phyloP scores from a whole-genome alignment of 1,140 invertebrate genomes.

The Dryas iulia region DNA sequence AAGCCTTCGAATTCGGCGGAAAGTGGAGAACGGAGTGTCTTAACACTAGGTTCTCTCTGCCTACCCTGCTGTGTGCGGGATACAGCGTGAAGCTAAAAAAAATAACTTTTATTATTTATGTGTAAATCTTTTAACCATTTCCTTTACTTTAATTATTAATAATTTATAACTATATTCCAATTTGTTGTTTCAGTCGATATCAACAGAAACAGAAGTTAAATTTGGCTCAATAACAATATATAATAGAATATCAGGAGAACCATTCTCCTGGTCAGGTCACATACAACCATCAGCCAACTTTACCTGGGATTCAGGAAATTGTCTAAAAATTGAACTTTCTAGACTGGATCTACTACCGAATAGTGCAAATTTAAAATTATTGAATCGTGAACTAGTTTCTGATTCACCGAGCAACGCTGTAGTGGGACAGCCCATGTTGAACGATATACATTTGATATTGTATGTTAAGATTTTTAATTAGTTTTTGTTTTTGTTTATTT shows the following conservation, averaged over 20 bases:
- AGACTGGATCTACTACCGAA: constrained; percentile 55
- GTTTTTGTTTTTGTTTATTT: background rate
- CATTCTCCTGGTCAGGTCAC: constrained; percentile 50
- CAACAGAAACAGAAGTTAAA: constrained; percentile 33
- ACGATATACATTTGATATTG: constrained; percentile 51
- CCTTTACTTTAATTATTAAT: background rate
- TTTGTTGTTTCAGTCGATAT: constrained; percentile 47
- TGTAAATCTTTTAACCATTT: too few species aligned
- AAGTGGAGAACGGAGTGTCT: too few species aligned
- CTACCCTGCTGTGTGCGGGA: too few species aligned
- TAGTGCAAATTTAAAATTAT: constrained; percentile 51
- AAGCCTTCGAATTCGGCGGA: too few species aligned
- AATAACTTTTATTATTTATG: too few species aligned
- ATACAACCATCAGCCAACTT: constrained; percentile 39
- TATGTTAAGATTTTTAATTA: constrained; percentile 38
- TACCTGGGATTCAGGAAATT: constrained; percentile 31
- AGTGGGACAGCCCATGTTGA: constrained; percentile 45
- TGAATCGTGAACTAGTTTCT: constrained; percentile 45
- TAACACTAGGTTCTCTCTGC: too few species aligned
- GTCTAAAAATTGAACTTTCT: constrained; percentile 47
- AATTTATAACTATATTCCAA: too few species aligned
- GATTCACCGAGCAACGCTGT: constrained; percentile 48
- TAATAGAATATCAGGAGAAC: constrained; percentile 60
- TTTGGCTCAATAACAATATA: constrained; percentile 51
- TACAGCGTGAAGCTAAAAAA: too few species aligned